Percentiles rank a stretch among this genome's conserved stretches.
Evolutionary conservation across 1,140 invertebrate species (phyloP).

Genomic region (Eufriesea mexicana): DNA sequence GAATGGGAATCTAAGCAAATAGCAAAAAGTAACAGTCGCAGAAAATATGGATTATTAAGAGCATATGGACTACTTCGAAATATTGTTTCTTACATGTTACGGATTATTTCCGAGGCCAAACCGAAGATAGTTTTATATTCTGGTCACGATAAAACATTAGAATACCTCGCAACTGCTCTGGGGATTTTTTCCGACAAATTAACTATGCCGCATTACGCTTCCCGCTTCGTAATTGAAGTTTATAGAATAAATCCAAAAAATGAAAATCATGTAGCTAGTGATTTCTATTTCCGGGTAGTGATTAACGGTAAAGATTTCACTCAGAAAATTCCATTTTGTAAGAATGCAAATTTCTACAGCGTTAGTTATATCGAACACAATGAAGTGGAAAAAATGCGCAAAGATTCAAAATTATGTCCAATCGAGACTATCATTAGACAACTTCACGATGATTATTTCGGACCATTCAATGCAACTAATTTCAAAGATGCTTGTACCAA

Average conservation of each 20-base stretch:
- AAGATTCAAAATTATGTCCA: conserved; percentile 86
- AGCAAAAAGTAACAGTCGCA: conserved; percentile 85
- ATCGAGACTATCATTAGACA: conserved; percentile 93
- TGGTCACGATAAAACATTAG: conserved; percentile 94
- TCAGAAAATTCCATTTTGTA: conserved; percentile 90
- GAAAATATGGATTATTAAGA: conserved; percentile 86
- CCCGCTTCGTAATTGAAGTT: conserved; percentile 92
- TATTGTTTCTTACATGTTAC: conserved; percentile 90
- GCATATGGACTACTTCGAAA: conserved; percentile 90
- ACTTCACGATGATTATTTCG: conserved; percentile 93
- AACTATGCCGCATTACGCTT: conserved; percentile 89
- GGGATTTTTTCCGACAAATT: conserved; percentile 85
- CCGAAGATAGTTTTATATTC: conserved; percentile 94
- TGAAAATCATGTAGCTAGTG: conserved; percentile 82
- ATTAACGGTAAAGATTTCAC: conserved; percentile 95
- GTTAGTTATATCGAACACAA: conserved; percentile 77
- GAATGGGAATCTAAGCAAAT: conserved; percentile 89
- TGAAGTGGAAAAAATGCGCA: conserved; percentile 76
- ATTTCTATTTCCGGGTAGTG: conserved; percentile 91
- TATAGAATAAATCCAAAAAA: conserved; percentile 83
- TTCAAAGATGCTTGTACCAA: conserved; percentile 90
- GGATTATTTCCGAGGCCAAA: conserved; percentile 89
- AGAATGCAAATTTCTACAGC: conserved; percentile 82
- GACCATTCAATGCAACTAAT: conserved; percentile 90
- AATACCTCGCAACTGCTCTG: conserved; percentile 90